phyloP scores from a whole-genome alignment of 2,113 vertebrate species.

The Perccottus glenii region DNA sequence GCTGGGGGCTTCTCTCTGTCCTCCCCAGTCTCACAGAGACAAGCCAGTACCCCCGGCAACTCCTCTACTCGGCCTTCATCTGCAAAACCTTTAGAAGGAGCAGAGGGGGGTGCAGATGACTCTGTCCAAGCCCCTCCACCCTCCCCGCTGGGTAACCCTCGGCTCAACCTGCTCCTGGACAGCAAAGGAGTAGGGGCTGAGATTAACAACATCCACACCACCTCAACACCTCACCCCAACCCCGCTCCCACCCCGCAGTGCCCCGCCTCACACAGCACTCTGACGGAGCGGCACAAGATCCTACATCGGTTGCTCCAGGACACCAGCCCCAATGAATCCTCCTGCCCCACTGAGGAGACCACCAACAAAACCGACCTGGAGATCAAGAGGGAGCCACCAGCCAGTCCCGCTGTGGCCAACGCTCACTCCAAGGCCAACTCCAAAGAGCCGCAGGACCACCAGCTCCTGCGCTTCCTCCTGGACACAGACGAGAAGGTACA shows the following conservation, averaged over 20 bases:
- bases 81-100: conserved; percentile 75
- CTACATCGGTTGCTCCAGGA: conserved; percentile 93
- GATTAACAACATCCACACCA: conserved; percentile 40
- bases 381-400: conserved; percentile 83
- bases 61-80: conserved; percentile 75
- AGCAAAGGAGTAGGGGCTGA: conserved; percentile 73
- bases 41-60: conserved; percentile 70
- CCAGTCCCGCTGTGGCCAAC: conserved; percentile 54
- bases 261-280: conserved; percentile 90
- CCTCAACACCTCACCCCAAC: conserved; percentile 57
- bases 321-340: conserved; percentile 86
- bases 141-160: conserved; percentile 78
- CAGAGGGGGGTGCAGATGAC: conserved; percentile 59
- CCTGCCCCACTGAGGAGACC: conserved; percentile 56
- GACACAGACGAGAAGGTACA: conserved; percentile 89
- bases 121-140: conserved; percentile 72
- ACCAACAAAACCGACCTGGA: conserved; percentile 55
- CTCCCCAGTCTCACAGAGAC: conserved; percentile 82
- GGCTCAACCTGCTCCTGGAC: conserved; percentile 87
- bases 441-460: conserved; percentile 91
- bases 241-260: conserved; percentile 79
- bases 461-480: conserved; percentile 91
- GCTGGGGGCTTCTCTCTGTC: conserved; percentile 79
- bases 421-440: conserved; percentile 70
- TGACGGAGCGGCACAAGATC: conserved; percentile 94